Evolutionary conservation across 1,140 invertebrate species (phyloP).

Genomic region (Hypothenemus hampei): DNA sequence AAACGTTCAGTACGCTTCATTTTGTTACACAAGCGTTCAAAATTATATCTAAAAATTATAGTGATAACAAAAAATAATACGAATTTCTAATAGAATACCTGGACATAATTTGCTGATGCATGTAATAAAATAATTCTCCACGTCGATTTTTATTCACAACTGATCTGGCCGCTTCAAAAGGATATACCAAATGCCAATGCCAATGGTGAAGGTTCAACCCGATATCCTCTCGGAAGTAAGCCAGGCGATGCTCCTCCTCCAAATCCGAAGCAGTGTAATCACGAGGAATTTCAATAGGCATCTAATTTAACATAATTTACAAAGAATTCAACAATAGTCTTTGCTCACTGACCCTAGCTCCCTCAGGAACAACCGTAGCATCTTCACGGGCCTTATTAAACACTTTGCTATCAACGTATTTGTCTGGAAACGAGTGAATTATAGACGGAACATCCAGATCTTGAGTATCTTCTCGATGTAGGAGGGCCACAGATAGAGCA

Average conservation of each 20-base stretch:
- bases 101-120: constrained; percentile 69
- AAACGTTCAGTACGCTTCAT: constrained; percentile 54
- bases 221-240: constrained; percentile 61
- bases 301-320: too few species aligned
- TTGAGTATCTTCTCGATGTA: constrained; percentile 71
- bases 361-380: constrained; percentile 57
- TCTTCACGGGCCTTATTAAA: constrained; percentile 64
- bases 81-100: constrained; percentile 32
- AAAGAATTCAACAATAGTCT: too few species aligned
- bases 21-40: constrained; percentile 61
- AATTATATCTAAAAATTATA: constrained; percentile 52
- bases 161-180: constrained; percentile 56
- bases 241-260: constrained; percentile 59
- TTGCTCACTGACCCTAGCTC: constrained; percentile 46
- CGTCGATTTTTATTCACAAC: constrained; percentile 65
- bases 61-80: background rate
- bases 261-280: constrained; percentile 64
- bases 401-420: constrained; percentile 68
- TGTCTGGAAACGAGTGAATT: constrained; percentile 69
- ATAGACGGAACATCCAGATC: constrained; percentile 64
- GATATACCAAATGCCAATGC: constrained; percentile 81
- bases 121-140: constrained; percentile 74
- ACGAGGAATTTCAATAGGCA: constrained; percentile 57
- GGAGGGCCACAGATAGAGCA: constrained; percentile 65
- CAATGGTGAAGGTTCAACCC: constrained; percentile 71